phyloP scores from a whole-genome alignment of 1,140 invertebrate species.

The Macrotrachela quadricornifera region DNA sequence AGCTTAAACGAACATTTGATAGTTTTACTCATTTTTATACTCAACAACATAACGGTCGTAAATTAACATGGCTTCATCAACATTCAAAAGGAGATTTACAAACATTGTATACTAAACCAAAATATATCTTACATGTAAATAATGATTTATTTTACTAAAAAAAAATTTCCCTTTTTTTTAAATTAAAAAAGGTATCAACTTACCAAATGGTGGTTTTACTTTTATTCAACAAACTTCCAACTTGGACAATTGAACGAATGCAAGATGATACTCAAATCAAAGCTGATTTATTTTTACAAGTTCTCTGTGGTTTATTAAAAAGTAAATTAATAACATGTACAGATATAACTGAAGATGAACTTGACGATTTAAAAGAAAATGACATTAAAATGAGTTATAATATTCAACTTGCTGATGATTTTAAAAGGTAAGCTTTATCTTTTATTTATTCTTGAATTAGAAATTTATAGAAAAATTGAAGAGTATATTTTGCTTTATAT shows the following conservation, averaged over 20 bases:
- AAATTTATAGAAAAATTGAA: too few relatives aligned
- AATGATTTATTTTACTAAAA: not conserved
- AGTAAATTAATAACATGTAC: conserved; percentile 48
- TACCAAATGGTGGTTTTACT: conserved; percentile 96
- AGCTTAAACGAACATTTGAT: conserved; percentile 28
- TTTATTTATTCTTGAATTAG: too few relatives aligned
- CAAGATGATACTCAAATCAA: conserved; percentile 69
- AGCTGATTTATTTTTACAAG: conserved; percentile 45
- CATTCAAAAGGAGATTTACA: conserved; percentile 92
- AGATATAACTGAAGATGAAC: conserved; percentile 3
- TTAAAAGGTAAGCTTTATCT: too few relatives aligned
- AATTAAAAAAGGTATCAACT: conserved; percentile 51
- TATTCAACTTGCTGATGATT: too few relatives aligned
- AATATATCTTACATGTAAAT: conserved; percentile 36
- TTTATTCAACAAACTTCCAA: conserved; percentile 68
- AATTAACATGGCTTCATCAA: conserved; percentile 89
- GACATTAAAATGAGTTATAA: too few relatives aligned
- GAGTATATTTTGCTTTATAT: too few relatives aligned
- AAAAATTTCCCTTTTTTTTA: not conserved
- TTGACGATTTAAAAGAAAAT: too few relatives aligned
- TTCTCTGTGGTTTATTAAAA: conserved; percentile 53
- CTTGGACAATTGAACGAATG: conserved; percentile 64
- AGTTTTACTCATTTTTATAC: conserved; percentile 86
- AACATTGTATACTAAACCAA: conserved; percentile 68
- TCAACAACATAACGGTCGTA: conserved; percentile 77